Evolutionary conservation across 2,797 vertebrate genomes (phyloP).

Genomic region (Columba guinea): DNA sequence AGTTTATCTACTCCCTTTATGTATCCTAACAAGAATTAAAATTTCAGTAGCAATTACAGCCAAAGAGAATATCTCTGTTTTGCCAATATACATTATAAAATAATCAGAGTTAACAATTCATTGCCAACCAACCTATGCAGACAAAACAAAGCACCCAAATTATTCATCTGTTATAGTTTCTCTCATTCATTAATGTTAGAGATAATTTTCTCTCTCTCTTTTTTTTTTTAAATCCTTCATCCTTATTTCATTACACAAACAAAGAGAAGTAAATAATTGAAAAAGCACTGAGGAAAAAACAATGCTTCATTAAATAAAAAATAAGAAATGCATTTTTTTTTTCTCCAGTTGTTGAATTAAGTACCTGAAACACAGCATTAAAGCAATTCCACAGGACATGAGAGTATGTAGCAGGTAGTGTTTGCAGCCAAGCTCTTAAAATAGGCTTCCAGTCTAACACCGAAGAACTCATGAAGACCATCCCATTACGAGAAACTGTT

Average conservation of each 20-base stretch:
- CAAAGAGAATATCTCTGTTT: neutral
- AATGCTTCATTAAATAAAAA: neutral
- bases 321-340: neutral
- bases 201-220: neutral
- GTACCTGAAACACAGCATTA: conserved; percentile 81
- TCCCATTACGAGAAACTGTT: conserved; percentile 95
- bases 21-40: neutral
- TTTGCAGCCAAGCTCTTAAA: conserved; percentile 87
- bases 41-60: neutral
- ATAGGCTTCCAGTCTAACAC: conserved; percentile 92
- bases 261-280: neutral
- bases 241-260: neutral
- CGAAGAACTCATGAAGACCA: conserved; percentile 98
- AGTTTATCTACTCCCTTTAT: neutral
- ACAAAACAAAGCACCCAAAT: neutral
- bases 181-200: neutral
- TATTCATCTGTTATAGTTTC: neutral
- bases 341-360: neutral
- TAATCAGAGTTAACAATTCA: neutral
- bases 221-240: neutral
- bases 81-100: neutral
- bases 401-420: conserved; percentile 72
- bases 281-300: neutral
- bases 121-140: neutral
- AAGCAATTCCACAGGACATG: conserved; percentile 77